These are phyloP conservation scores for Arenaria interpres DNA, from an alignment of 2,113 vertebrate genomes.

Conservation along the genomic window DNA sequence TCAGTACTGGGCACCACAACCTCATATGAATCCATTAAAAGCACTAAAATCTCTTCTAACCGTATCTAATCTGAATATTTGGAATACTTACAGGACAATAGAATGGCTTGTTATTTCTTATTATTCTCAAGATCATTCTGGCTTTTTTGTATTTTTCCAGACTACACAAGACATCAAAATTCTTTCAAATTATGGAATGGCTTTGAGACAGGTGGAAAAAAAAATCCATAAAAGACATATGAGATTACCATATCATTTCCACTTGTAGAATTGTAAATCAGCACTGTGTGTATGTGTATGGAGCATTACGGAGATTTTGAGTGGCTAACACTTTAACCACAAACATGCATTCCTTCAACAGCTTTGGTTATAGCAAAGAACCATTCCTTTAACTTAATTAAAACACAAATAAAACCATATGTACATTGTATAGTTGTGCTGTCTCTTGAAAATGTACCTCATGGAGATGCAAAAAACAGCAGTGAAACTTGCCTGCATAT, in stretches of 20 bases:
- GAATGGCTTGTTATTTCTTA: not conserved
- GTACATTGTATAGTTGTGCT: not conserved
- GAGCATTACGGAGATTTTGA: not conserved
- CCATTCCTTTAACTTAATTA: not conserved
- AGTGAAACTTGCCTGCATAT: not conserved
- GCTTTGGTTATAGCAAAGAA: not conserved
- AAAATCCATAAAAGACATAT: not conserved
- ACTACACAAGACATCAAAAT: not conserved
- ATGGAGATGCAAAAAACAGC: not conserved
- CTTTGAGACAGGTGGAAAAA: not conserved
- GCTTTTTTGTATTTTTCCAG: not conserved
- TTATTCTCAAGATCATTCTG: not conserved
- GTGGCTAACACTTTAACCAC: not conserved
- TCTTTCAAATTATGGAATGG: not conserved
- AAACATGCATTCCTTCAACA: not conserved
- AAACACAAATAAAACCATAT: not conserved
- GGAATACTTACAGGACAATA: not conserved
- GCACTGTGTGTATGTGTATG: rapidly evolving
- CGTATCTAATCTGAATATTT: not conserved
- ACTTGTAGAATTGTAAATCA: not conserved
- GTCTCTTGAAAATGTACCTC: not conserved
- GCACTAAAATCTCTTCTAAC: not conserved
- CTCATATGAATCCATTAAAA: not conserved
- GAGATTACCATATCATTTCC: not conserved
- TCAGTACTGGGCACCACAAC: not conserved